These are phyloP conservation scores for Sylvicola cinctus DNA, from an alignment of 2,888 invertebrate species.

Conservation along the genomic window DNA sequence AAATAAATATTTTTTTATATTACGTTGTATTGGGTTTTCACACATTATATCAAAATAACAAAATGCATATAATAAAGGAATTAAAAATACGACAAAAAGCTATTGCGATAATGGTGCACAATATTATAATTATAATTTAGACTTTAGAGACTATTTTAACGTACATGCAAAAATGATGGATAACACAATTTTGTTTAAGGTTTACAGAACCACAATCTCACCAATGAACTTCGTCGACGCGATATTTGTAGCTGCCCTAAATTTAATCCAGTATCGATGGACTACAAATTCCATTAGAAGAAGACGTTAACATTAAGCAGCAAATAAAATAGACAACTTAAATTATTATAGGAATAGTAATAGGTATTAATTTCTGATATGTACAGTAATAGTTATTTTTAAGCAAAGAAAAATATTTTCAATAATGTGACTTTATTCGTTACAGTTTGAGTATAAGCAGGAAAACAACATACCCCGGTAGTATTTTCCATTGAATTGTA, in stretches of 20 bases:
- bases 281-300: slow-evolving; percentile 10
- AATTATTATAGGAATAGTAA: too few relatives aligned
- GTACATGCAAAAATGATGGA: too few relatives aligned
- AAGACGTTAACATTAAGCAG: slow-evolving; percentile 1
- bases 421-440: not conserved
- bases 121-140: too few relatives aligned
- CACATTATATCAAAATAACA: slow-evolving; percentile 1
- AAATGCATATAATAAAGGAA: too few relatives aligned
- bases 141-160: too few relatives aligned
- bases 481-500: slow-evolving; percentile 46
- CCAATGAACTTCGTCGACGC: slow-evolving; percentile 18
- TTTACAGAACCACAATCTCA: too few relatives aligned
- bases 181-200: too few relatives aligned
- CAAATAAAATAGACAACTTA: too few relatives aligned
- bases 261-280: slow-evolving; percentile 20
- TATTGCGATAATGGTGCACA: too few relatives aligned
- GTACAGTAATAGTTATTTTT: not conserved
- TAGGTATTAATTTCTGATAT: not conserved
- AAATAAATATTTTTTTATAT: too few relatives aligned
- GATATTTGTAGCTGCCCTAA: slow-evolving; percentile 18
- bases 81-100: too few relatives aligned
- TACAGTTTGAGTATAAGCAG: too few relatives aligned
- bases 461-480: slow-evolving; percentile 36
- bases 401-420: not conserved
- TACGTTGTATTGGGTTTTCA: not conserved